Percentiles rank a stretch among this genome's conserved stretches.
Evolutionary conservation across 1,140 invertebrate genomes (phyloP).

Genomic region (Drosophila lacertosa): DNA sequence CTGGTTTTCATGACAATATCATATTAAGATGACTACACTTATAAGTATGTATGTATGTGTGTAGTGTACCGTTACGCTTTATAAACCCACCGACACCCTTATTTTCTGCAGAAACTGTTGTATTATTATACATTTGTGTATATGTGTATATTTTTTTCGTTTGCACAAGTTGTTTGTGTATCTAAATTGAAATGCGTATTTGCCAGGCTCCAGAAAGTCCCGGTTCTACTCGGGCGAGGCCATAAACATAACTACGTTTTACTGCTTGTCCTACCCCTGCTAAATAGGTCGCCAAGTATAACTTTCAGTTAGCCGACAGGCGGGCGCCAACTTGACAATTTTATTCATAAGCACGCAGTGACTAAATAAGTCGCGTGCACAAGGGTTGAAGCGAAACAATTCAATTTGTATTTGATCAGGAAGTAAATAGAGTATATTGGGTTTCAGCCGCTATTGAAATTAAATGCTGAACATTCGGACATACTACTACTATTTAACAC

Average conservation of each 20-base stretch:
- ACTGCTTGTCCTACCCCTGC: constrained; percentile 31
- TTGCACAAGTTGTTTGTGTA: neutral
- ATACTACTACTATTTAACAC: too few relatives aligned
- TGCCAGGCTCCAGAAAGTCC: constrained; percentile 59
- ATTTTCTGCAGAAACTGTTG: constrained; percentile 14
- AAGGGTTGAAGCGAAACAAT: constrained; percentile 14
- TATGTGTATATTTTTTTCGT: neutral
- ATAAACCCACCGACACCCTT: neutral
- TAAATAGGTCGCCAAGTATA: constrained; percentile 5
- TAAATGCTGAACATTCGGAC: too few relatives aligned
- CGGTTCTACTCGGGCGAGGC: constrained; percentile 67
- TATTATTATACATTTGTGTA: constrained; percentile 10
- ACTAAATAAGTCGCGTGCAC: neutral
- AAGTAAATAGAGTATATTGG: too few relatives aligned
- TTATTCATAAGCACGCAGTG: constrained; percentile 30
- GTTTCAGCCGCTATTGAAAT: too few relatives aligned
- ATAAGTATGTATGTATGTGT: neutral
- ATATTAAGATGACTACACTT: constrained; percentile 11
- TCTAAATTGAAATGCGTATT: constrained; percentile 21
- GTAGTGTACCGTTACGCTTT: neutral
- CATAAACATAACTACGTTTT: constrained; percentile 43
- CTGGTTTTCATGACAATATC: constrained; percentile 19
- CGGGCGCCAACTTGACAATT: constrained; percentile 30
- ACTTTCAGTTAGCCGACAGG: constrained; percentile 20
- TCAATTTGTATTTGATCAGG: too few relatives aligned